Evolutionary conservation across 2,797 vertebrate genomes (phyloP).

Genomic region (Erethizon dorsatum): DNA sequence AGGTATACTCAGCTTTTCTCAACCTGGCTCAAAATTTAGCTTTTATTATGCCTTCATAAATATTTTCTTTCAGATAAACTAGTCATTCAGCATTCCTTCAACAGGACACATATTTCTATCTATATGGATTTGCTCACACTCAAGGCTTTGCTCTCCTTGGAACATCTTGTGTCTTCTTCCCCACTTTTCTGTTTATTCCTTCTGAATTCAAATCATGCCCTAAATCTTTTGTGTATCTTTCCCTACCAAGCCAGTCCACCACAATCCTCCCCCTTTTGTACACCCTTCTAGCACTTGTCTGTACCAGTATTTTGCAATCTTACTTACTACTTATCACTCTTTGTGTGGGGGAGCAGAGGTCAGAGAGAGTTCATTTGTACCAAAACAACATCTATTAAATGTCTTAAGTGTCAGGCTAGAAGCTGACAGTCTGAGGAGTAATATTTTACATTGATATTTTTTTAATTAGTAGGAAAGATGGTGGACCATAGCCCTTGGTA

Average conservation of each 20-base stretch:
- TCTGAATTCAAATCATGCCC: neutral
- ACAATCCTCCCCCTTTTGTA: neutral
- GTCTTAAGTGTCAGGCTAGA: neutral
- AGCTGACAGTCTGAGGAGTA: neutral
- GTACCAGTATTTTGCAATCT: neutral
- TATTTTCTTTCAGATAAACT: constrained; percentile 6
- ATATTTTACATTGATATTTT: constrained; percentile 11
- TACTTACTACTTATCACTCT: neutral
- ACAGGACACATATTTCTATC: neutral
- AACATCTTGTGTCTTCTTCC: neutral
- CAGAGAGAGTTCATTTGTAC: neutral
- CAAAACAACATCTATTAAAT: neutral
- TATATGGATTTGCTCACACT: neutral
- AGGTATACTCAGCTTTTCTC: neutral
- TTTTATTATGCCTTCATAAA: neutral
- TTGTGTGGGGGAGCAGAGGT: neutral
- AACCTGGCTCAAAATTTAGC: neutral
- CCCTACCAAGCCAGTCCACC: neutral
- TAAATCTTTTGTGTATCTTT: neutral
- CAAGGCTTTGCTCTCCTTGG: neutral
- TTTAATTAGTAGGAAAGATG: neutral
- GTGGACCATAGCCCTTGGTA: neutral
- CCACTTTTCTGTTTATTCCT: neutral
- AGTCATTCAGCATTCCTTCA: neutral
- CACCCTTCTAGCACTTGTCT: neutral